These are phyloP conservation scores for Cryptosula pallasiana DNA, from an alignment of 2,888 invertebrate genomes.

Conservation along the genomic window DNA sequence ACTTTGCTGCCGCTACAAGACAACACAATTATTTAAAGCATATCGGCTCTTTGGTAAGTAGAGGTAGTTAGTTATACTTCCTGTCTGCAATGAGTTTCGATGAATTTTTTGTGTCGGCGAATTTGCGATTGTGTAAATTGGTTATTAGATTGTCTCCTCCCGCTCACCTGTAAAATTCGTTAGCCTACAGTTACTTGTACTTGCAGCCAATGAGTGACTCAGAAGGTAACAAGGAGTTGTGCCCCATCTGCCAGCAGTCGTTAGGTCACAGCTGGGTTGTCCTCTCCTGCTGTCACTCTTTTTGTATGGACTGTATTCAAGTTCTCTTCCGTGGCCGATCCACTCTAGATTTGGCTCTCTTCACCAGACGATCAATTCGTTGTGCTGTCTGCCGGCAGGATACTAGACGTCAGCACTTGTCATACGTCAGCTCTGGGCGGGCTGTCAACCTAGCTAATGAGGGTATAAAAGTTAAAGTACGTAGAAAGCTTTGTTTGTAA, in stretches of 20 bases:
- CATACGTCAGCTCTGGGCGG: conserved; percentile 49
- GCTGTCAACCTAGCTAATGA: conserved; percentile 8
- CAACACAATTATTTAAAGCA: conserved; percentile 16
- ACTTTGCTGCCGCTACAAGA: neutral
- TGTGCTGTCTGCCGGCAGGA: conserved; percentile 50
- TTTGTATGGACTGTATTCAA: conserved; percentile 56
- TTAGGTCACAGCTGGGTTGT: conserved; percentile 66
- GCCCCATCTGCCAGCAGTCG: conserved; percentile 65
- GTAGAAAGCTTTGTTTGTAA: too few relatives aligned
- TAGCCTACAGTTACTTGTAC: conserved; percentile 21
- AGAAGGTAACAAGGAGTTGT: conserved; percentile 60
- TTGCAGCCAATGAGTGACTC: conserved; percentile 54
- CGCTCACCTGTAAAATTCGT: too few relatives aligned
- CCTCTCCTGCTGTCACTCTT: conserved; percentile 68
- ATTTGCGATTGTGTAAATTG: neutral
- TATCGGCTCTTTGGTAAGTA: conserved; percentile 7
- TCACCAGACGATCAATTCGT: conserved; percentile 34
- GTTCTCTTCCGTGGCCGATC: neutral
- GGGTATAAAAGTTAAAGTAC: neutral
- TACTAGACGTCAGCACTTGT: conserved; percentile 47
- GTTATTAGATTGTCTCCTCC: neutral
- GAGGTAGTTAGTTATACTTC: too few relatives aligned
- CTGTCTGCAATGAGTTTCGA: too few relatives aligned
- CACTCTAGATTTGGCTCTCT: neutral
- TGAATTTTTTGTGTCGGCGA: neutral